Evolutionary conservation across 2,888 invertebrate species (phyloP).

Genomic region (Cataglyphis altisquamis): DNA sequence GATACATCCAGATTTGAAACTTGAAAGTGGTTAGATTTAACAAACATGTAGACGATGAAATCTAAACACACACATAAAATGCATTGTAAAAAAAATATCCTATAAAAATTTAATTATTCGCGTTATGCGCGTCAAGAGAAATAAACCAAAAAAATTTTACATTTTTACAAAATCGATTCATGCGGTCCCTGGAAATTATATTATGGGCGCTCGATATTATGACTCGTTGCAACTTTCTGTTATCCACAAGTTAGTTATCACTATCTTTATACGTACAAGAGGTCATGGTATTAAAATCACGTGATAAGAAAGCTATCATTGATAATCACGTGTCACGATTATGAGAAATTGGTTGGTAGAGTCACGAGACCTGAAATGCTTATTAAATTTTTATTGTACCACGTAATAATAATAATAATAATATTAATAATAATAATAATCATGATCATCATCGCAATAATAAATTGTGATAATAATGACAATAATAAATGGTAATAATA

Average conservation of each 20-base stretch:
- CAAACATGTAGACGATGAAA: not conserved
- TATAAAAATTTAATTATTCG: constrained; percentile 10
- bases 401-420: constrained; percentile 85
- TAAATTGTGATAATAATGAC: constrained; percentile 82
- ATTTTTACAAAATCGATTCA: not conserved
- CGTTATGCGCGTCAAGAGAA: not conserved
- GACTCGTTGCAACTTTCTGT: constrained; percentile 18
- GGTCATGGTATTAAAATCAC: constrained; percentile 68
- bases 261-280: constrained; percentile 59
- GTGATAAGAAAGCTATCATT: constrained; percentile 55
- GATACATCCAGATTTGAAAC: constrained; percentile 24
- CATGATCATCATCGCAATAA: constrained; percentile 81
- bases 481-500: constrained; percentile 79
- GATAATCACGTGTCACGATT: not conserved
- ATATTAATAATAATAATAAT: constrained; percentile 79
- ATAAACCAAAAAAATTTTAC: not conserved
- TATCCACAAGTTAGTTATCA: constrained; percentile 47
- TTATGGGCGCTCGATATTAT: constrained; percentile 12
- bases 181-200: not conserved
- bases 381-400: constrained; percentile 86
- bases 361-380: constrained; percentile 80
- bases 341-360: constrained; percentile 55
- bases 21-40: not conserved
- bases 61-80: not conserved
- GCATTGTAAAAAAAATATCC: not conserved